Conservation (phyloP, 1,140 invertebrate species). For the Microplitis mediator region DNA sequence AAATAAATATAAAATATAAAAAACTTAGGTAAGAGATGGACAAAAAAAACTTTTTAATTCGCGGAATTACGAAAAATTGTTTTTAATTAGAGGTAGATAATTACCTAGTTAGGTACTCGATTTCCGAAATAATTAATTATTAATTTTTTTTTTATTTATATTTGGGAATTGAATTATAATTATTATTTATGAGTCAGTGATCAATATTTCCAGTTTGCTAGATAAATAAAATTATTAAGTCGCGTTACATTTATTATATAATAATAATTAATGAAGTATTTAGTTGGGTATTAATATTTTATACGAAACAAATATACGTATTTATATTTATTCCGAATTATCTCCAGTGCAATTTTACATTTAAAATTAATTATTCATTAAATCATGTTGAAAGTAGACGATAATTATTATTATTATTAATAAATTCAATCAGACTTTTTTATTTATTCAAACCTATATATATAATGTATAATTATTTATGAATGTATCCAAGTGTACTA, state of each 20-base stretch:
- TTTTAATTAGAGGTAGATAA: constrained; percentile 30
- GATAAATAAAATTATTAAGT: not conserved
- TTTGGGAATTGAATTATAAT: not conserved
- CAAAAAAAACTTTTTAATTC: constrained; percentile 19
- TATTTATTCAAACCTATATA: not conserved
- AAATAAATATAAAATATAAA: constrained; percentile 45
- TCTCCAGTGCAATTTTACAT: constrained; percentile 14
- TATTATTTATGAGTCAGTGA: constrained; percentile 22
- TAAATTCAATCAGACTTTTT: no score
- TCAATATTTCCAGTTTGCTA: constrained; percentile 34
- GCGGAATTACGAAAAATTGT: constrained; percentile 23
- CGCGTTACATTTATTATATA: not conserved
- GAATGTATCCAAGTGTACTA: no score
- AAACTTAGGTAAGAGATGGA: constrained; percentile 34
- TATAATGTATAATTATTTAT: not conserved
- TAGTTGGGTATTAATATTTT: not conserved
- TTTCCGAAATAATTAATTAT: not conserved
- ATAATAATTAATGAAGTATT: constrained; percentile 20
- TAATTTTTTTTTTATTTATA: not conserved
- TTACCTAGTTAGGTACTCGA: constrained; percentile 33
- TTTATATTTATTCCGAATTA: constrained; percentile 15
- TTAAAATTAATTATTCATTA: not conserved
- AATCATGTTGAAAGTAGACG: not conserved
- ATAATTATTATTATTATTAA: not conserved
- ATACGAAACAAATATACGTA: constrained; percentile 12